A percentile compares a stretch with the other conserved stretches of the same genome.
Evolutionary conservation across 2,113 vertebrate species (phyloP).

Genomic region (Dissostichus mawsoni): DNA sequence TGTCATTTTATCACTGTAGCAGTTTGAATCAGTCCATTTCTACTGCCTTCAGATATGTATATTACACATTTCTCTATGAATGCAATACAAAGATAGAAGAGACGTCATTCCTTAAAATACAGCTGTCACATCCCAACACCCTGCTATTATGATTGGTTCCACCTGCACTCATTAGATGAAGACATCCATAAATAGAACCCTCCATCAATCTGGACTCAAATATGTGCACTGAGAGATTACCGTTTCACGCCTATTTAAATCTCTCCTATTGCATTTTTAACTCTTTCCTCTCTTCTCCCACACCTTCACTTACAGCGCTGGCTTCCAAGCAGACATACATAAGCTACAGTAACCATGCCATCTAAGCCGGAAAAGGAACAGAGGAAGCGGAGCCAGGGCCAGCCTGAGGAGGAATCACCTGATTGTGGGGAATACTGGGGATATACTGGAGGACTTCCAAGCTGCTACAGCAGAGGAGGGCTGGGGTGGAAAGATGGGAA

Average conservation of each 20-base stretch:
- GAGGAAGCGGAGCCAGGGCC: slow-evolving; percentile 38
- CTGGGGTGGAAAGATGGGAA: slow-evolving; percentile 66
- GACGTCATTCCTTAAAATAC: slow-evolving; percentile 3
- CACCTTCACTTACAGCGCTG: slow-evolving; percentile 80
- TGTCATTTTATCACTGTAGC: background rate
- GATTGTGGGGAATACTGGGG: slow-evolving; percentile 44
- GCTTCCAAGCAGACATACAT: slow-evolving; percentile 97
- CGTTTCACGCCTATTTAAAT: slow-evolving; percentile 28
- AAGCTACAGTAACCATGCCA: slow-evolving; percentile 97
- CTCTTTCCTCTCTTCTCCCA: slow-evolving; percentile 58
- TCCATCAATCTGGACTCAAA: slow-evolving; percentile 34
- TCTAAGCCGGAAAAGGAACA: slow-evolving; percentile 81
- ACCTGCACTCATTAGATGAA: slow-evolving; percentile 40
- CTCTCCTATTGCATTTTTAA: slow-evolving; percentile 36
- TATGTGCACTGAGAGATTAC: slow-evolving; percentile 19
- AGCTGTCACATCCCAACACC: slow-evolving; percentile 7
- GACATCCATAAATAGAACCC: slow-evolving; percentile 46
- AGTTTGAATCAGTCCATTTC: background rate
- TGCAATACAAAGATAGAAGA: background rate
- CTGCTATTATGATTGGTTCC: slow-evolving; percentile 38
- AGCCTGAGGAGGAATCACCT: slow-evolving; percentile 54
- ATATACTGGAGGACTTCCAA: slow-evolving; percentile 52
- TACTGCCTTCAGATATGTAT: background rate
- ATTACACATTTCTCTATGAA: background rate
- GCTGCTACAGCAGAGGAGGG: slow-evolving; percentile 49